A percentile compares a stretch with the other conserved stretches of the same genome.
Evolutionary conservation across 2,888 invertebrate genomes (phyloP).

Genomic region (Agrochola lychnidis): DNA sequence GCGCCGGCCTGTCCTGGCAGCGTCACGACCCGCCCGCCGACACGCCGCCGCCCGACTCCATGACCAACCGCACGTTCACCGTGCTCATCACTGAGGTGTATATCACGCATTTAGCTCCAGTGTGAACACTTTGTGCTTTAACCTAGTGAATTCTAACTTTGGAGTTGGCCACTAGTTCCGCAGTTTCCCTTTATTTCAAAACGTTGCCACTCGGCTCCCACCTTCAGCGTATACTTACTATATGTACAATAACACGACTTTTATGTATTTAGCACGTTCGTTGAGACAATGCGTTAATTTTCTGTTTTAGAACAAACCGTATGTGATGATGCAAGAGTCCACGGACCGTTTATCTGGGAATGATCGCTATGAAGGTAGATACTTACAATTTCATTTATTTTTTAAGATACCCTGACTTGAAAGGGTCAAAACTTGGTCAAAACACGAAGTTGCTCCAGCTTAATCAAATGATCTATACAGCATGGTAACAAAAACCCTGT

Average conservation of each 20-base stretch:
- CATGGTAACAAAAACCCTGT: no score
- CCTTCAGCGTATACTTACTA: no score
- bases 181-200: background rate
- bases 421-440: background rate
- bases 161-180: background rate
- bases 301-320: conserved; percentile 94
- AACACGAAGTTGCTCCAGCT: background rate
- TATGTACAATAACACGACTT: background rate
- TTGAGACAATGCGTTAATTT: background rate
- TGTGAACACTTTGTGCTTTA: background rate
- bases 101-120: background rate
- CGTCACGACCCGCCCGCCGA: conserved; percentile 70
- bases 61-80: conserved; percentile 85
- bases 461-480: background rate
- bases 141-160: no score
- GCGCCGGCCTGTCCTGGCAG: conserved; percentile 75
- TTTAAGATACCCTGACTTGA: background rate
- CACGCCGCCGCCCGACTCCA: conserved; percentile 76
- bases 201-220: background rate
- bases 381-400: background rate
- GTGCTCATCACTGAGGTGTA: conserved; percentile 81
- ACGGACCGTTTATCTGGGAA: conserved; percentile 93
- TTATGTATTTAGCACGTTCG: background rate
- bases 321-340: conserved; percentile 95
- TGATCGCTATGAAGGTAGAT: conserved; percentile 94